Evolutionary conservation across 2,113 vertebrate species (phyloP).

Genomic region (Gopherus evgoodei): DNA sequence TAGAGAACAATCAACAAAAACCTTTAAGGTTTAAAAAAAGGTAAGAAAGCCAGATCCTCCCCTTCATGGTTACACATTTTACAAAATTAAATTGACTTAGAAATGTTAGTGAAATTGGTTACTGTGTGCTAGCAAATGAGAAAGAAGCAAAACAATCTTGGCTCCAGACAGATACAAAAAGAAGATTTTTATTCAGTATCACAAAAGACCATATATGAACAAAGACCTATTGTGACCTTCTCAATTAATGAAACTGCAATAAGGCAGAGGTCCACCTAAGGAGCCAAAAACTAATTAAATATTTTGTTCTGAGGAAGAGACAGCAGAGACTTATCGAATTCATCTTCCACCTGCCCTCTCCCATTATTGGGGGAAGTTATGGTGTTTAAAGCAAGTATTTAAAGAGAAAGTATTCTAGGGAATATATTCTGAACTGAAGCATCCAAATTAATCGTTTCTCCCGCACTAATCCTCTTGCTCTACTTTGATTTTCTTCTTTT

Average conservation of each 20-base stretch:
- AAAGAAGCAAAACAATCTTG: neutral
- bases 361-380: neutral
- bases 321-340: conserved; percentile 1
- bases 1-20: neutral
- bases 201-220: neutral
- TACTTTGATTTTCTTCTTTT: conserved; percentile 82
- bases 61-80: neutral
- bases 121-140: neutral
- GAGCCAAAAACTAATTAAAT: neutral
- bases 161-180: conserved; percentile 34
- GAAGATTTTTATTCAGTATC: conserved; percentile 60
- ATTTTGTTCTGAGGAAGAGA: neutral
- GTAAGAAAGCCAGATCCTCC: neutral
- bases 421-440: neutral
- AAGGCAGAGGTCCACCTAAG: neutral
- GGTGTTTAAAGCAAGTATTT: conserved; percentile 19
- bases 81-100: neutral
- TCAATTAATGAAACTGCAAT: neutral
- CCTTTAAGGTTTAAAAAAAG: neutral
- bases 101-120: neutral
- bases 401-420: conserved; percentile 1
- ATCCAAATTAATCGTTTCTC: neutral
- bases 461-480: conserved; percentile 62
- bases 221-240: neutral
- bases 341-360: conserved; percentile 2